phyloP scores from a whole-genome alignment of 1,140 invertebrate genomes.

The Solenopsis invicta region DNA sequence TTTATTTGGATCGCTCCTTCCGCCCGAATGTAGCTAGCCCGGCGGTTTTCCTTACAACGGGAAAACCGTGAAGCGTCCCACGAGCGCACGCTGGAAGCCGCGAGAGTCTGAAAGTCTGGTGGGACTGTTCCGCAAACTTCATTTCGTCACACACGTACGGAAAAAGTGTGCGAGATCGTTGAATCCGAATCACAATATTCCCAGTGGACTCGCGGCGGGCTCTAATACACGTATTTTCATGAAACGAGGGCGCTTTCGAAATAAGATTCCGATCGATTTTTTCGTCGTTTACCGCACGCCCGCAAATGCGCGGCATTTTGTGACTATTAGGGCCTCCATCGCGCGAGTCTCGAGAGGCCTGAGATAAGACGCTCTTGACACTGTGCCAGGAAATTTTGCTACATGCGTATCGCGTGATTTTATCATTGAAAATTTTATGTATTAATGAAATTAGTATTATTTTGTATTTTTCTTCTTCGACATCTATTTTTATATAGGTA shows the following conservation, averaged over 20 bases:
- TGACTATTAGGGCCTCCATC: constrained; percentile 36
- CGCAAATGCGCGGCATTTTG: constrained; percentile 16
- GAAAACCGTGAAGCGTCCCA: constrained; percentile 50
- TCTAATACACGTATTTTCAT: constrained; percentile 56
- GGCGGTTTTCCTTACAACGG: constrained; percentile 51
- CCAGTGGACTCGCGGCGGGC: constrained; percentile 20
- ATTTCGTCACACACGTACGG: constrained; percentile 55
- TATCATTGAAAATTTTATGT: background rate
- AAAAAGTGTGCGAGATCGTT: constrained; percentile 52
- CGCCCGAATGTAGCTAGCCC: constrained; percentile 43
- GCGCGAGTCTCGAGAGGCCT: background rate
- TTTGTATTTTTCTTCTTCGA: background rate
- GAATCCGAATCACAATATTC: constrained; percentile 63
- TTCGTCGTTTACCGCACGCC: constrained; percentile 21
- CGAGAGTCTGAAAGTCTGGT: constrained; percentile 51
- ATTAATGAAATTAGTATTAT: background rate
- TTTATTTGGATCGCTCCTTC: constrained; percentile 56
- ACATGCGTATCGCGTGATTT: background rate
- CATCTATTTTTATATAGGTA: background rate
- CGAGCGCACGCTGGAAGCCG: constrained; percentile 42
- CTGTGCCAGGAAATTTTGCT: constrained; percentile 7
- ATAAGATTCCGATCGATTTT: constrained; percentile 59
- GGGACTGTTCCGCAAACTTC: constrained; percentile 58
- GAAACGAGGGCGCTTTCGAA: constrained; percentile 51
- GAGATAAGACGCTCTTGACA: constrained; percentile 35